Conservation (phyloP, 2,113 vertebrate genomes). For the Chaetodon auriga region DNA sequence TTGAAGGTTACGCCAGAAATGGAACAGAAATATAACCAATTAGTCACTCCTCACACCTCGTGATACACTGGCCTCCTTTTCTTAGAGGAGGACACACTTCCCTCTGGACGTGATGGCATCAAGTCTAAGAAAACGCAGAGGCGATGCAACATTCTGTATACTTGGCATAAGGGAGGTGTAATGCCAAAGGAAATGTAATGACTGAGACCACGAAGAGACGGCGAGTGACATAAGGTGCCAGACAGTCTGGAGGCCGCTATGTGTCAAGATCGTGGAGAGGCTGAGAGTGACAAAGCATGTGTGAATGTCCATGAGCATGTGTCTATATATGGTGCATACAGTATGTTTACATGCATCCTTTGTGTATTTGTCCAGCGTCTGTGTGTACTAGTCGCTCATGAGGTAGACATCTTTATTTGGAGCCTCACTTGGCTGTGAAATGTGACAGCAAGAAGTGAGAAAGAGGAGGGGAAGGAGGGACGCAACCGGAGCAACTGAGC, state of each 20-base stretch:
- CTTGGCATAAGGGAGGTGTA: conserved; percentile 40
- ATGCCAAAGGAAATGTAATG: conserved; percentile 36
- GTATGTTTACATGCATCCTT: conserved; percentile 9
- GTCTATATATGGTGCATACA: not conserved
- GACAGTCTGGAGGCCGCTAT: conserved; percentile 69
- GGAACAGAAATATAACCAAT: conserved; percentile 19
- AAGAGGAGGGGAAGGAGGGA: conserved; percentile 24
- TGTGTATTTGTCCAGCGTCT: not conserved
- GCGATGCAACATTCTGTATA: conserved; percentile 10
- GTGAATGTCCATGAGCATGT: conserved; percentile 36
- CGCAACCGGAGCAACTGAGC: not conserved
- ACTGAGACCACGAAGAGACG: conserved; percentile 23
- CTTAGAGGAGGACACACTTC: not conserved
- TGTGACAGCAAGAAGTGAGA: conserved; percentile 63
- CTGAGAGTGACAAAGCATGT: conserved; percentile 48
- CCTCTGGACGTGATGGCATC: conserved; percentile 31
- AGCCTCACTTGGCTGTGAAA: conserved; percentile 63
- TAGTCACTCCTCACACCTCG: conserved; percentile 14
- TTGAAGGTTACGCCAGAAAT: not conserved
- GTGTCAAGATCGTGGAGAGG: conserved; percentile 50
- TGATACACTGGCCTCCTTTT: conserved; percentile 30
- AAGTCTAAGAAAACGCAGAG: not conserved
- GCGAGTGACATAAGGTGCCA: conserved; percentile 58
- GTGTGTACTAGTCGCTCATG: not conserved
- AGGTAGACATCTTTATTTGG: conserved; percentile 7